Conservation (phyloP, 2,888 invertebrate genomes). For the Drosophila robusta region DNA sequence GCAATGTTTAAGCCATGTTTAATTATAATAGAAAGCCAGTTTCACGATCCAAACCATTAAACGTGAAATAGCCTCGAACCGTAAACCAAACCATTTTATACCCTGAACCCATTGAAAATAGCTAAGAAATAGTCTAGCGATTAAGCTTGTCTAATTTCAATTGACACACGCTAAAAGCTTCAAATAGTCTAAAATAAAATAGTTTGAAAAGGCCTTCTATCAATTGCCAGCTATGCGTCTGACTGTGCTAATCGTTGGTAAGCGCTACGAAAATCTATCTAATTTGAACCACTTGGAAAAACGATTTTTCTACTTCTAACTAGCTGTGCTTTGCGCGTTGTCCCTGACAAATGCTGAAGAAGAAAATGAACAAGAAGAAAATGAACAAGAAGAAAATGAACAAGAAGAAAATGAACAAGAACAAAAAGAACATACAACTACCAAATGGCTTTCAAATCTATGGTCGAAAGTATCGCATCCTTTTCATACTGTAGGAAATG, state of each 20-base stretch:
- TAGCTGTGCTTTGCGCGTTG: conserved; percentile 5
- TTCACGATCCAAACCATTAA: too few species aligned
- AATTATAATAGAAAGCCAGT: too few species aligned
- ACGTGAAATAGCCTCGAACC: too few species aligned
- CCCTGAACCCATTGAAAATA: too few species aligned
- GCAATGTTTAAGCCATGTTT: too few species aligned
- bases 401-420: background rate
- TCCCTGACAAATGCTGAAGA: background rate
- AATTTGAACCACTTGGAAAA: background rate
- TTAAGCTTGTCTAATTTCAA: conserved; percentile 3
- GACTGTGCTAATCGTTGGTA: conserved; percentile 4
- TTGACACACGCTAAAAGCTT: background rate
- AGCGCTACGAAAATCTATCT: background rate
- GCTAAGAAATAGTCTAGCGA: background rate
- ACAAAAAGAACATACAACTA: background rate
- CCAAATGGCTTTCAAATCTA: rapidly evolving
- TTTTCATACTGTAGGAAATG: background rate
- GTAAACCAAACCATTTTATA: too few species aligned
- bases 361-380: background rate
- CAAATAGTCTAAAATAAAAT: background rate
- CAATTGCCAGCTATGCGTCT: conserved; percentile 10
- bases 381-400: too few species aligned
- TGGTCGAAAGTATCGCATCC: background rate
- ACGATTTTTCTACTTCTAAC: background rate
- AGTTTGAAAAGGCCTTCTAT: background rate